These are phyloP conservation scores for Dione juno DNA, from an alignment of 2,888 invertebrate genomes.

Conservation along the genomic window DNA sequence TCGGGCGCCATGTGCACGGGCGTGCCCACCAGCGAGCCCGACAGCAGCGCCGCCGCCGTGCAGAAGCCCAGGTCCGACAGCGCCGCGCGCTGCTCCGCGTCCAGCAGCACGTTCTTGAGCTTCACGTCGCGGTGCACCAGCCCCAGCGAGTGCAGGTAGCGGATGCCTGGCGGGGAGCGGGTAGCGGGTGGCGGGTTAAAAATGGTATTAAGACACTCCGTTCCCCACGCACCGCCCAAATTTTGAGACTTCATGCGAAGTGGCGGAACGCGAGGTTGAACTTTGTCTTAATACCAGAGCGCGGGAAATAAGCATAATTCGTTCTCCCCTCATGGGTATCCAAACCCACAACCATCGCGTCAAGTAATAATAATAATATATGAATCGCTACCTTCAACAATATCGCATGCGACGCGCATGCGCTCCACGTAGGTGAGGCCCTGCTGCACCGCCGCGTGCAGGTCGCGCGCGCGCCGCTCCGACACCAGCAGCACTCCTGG, in stretches of 20 bases:
- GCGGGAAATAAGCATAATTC: too few species aligned
- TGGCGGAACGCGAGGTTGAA: too few species aligned
- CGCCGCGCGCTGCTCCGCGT: constrained; percentile 88
- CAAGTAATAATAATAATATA: too few species aligned
- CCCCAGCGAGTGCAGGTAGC: constrained; percentile 94
- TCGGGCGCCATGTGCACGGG: constrained; percentile 96
- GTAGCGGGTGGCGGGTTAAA: too few species aligned
- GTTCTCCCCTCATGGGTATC: too few species aligned
- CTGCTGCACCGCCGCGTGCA: constrained; percentile 89
- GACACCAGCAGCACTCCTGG: constrained; percentile 92
- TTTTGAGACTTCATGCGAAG: too few species aligned
- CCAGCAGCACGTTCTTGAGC: constrained; percentile 93
- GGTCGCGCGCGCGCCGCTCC: constrained; percentile 88
- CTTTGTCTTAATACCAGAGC: too few species aligned
- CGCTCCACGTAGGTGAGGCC: constrained; percentile 86
- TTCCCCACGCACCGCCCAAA: too few species aligned
- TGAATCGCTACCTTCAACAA: constrained; percentile 89
- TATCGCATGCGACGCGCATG: constrained; percentile 90
- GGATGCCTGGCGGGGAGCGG: constrained; percentile 81
- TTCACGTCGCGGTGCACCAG: constrained; percentile 95
- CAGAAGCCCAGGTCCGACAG: constrained; percentile 95
- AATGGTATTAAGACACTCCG: too few species aligned
- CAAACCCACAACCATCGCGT: too few species aligned
- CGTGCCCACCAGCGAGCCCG: constrained; percentile 93
- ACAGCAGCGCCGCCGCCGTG: constrained; percentile 95